phyloP scores from a whole-genome alignment of 2,113 vertebrate species.

The Chamaea fasciata region DNA sequence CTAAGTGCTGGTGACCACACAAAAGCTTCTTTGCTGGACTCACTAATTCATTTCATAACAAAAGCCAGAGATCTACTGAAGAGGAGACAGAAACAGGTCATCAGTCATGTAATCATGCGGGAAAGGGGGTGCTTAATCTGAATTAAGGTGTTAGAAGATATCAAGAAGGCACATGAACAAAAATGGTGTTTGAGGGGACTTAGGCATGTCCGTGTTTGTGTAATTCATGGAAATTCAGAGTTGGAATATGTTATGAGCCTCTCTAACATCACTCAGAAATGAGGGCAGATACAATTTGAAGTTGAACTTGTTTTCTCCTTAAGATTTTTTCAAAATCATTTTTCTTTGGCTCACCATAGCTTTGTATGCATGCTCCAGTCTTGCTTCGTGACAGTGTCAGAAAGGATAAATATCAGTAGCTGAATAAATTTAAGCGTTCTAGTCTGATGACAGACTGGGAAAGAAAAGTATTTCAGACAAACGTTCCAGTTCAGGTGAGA shows the following conservation, averaged over 20 bases:
- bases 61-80: background rate
- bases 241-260: background rate
- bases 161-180: background rate
- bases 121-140: background rate
- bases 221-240: background rate
- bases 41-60: background rate
- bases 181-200: background rate
- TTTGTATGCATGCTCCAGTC: background rate
- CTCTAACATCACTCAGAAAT: background rate
- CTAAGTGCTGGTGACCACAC: background rate
- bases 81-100: background rate
- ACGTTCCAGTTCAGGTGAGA: background rate
- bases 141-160: background rate
- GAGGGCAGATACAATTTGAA: background rate
- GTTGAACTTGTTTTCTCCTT: background rate
- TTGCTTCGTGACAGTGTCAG: background rate
- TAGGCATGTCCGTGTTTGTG: background rate
- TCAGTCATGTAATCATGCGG: background rate
- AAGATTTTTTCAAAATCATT: background rate
- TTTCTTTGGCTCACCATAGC: background rate
- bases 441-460: background rate
- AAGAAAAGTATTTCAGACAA: background rate
- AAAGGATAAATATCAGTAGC: background rate
- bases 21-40: background rate
- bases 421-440: background rate